Percentiles rank a stretch among this genome's conserved stretches.
phyloP scores from a whole-genome alignment of 2,113 vertebrate genomes.

The Eleginops maclovinus region DNA sequence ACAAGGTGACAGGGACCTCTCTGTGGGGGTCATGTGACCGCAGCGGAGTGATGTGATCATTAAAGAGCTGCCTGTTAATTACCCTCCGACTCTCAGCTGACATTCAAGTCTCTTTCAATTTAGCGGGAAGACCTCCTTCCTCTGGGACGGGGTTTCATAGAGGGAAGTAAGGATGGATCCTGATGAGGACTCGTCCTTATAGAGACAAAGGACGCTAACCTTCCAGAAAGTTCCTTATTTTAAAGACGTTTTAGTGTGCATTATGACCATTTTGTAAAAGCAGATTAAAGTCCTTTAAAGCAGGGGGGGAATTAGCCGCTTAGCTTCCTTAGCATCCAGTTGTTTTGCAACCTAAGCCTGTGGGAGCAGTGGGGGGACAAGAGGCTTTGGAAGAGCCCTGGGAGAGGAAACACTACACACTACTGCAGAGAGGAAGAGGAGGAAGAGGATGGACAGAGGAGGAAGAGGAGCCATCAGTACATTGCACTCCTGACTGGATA shows the following conservation, averaged over 20 bases:
- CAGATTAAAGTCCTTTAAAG: background rate
- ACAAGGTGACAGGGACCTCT: constrained; percentile 43
- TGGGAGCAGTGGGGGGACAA: constrained; percentile 22
- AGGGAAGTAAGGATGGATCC: constrained; percentile 27
- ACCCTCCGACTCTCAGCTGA: too few species aligned
- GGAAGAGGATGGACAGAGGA: constrained; percentile 68
- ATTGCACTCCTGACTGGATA: constrained; percentile 97
- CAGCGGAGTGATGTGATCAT: background rate
- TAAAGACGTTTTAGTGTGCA: too few species aligned
- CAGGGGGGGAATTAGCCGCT: background rate
- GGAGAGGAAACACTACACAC: constrained; percentile 49
- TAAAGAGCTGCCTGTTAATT: constrained; percentile 52
- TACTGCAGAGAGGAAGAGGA: constrained; percentile 67
- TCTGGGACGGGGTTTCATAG: constrained; percentile 1
- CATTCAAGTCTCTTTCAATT: constrained; percentile 47
- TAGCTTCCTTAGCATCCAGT: constrained; percentile 6
- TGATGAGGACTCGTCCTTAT: background rate
- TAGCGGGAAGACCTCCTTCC: constrained; percentile 10
- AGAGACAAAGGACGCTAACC: background rate
- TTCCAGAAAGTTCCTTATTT: too few species aligned
- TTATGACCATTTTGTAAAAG: background rate
- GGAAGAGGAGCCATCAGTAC: constrained; percentile 89
- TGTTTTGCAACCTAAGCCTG: background rate
- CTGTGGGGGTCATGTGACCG: background rate
- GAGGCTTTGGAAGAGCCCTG: constrained; percentile 64